Evolutionary conservation across 2,888 invertebrate species (phyloP), one percentile per base, ranked within the genome.

Genomic region (Pachymerium ferrugineum): DNA sequence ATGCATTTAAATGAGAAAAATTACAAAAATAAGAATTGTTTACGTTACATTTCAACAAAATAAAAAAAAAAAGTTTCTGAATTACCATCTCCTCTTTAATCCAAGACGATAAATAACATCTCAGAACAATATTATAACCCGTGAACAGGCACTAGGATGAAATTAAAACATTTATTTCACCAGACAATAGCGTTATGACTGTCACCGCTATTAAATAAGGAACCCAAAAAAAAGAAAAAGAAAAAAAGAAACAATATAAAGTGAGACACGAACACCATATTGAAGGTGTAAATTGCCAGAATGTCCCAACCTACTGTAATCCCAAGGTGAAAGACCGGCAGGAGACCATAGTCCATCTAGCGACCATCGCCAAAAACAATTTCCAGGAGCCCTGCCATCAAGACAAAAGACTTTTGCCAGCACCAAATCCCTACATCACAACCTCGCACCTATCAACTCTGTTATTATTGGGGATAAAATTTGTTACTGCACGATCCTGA

Each of bases 101-200:
- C 62, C 62, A 1, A 14, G 10, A 12, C 62, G 28, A 62, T 62
- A 62, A 62, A 62, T 25, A 62, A 62, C 22, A 28, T 14, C 62
- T 62, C 14, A 62, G 12, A 62, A 3, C n/a, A 28, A 62, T 22
- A 62, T 62, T 62, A 62, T 62, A 62, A 62, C 8, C 28, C 62
- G n/a, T 62, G 28, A 62, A 62, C 28, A 62, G 62, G 25, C 62
- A 25, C 25, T 47, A 28, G 22, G 25, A 28, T 62, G 62, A 62
- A 62, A 62, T 62, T 62, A 62, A 62, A 62, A 62, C 62, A 28
- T 62, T 62, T 62, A 62, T 28, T 62, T 62, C 62, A 62, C 28
- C 62, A 22, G 25, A 25, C 62, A n/a, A 62, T n/a, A n/a, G n/a
- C 62, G n/a, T 62, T 62, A 62, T 14, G 28, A 62, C 5, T 38